Percentiles rank a stretch among this genome's conserved stretches.
phyloP scores from a whole-genome alignment of 2,888 invertebrate genomes.

The Brenthis ino region DNA sequence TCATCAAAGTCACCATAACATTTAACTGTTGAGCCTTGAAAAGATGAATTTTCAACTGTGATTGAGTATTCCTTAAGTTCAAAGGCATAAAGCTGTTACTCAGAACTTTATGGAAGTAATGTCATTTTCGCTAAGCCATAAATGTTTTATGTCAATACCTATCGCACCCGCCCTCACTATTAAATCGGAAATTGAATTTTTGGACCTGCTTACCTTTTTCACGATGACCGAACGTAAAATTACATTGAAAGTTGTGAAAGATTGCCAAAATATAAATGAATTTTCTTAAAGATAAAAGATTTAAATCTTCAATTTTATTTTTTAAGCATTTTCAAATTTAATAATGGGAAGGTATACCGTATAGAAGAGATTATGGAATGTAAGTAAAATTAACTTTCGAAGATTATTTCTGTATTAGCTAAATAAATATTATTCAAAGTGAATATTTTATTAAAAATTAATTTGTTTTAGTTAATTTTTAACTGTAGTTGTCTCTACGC shows the following conservation, averaged over 20 bases:
- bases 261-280: too few relatives aligned
- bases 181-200: conserved; percentile 40
- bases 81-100: conserved; percentile 20
- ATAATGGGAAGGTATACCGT: too few relatives aligned
- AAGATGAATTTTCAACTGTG: conserved; percentile 16
- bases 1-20: conserved; percentile 10
- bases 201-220: conserved; percentile 26
- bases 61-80: conserved; percentile 13
- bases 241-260: conserved; percentile 7
- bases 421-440: too few relatives aligned
- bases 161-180: conserved; percentile 24
- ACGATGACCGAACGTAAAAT: conserved; percentile 9
- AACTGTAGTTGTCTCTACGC: too few relatives aligned
- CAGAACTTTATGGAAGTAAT: conserved; percentile 17
- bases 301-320: too few relatives aligned
- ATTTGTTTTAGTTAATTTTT: too few relatives aligned
- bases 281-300: too few relatives aligned
- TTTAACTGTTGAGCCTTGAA: not conserved
- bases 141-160: conserved; percentile 23
- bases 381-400: too few relatives aligned
- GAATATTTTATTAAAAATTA: too few relatives aligned
- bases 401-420: too few relatives aligned
- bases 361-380: too few relatives aligned
- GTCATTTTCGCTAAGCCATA: conserved; percentile 20
- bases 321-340: too few relatives aligned